Evolutionary conservation across 2,797 vertebrate genomes (phyloP).

Genomic region (Macrochelys suwanniensis): DNA sequence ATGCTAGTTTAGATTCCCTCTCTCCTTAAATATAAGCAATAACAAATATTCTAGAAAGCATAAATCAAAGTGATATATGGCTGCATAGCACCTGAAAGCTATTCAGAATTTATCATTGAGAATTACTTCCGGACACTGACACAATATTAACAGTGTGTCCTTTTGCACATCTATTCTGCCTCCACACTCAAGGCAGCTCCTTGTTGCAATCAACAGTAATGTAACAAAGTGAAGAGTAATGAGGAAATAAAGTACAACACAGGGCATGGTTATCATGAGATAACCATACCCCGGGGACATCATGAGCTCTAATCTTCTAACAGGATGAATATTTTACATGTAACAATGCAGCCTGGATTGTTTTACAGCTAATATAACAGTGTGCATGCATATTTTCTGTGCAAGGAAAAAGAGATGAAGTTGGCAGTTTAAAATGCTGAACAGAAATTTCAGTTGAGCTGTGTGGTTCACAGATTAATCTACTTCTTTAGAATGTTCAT

Average conservation of each 20-base stretch:
- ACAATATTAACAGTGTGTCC: not conserved
- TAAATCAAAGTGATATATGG: not conserved
- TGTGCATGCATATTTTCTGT: not conserved
- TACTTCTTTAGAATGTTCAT: not conserved
- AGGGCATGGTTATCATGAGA: not conserved
- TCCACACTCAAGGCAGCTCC: not conserved
- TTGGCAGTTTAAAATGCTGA: not conserved
- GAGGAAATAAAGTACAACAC: not conserved
- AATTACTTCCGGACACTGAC: not conserved
- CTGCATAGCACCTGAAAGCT: not conserved
- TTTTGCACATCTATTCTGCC: not conserved
- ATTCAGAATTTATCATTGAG: not conserved
- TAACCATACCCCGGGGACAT: not conserved
- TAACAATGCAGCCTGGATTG: not conserved
- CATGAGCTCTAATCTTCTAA: not conserved
- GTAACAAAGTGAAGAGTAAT: not conserved
- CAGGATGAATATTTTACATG: not conserved
- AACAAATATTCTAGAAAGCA: conserved; percentile 30
- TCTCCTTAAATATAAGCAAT: conserved; percentile 12
- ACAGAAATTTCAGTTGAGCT: not conserved
- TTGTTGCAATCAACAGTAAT: not conserved
- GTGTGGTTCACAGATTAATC: not conserved
- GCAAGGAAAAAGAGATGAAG: not conserved
- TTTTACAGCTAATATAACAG: conserved; percentile 11
- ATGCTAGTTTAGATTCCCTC: conserved; percentile 2